These are phyloP conservation scores for Trichomycterus rosablanca DNA, from an alignment of 2,113 vertebrate species.

Conservation along the genomic window DNA sequence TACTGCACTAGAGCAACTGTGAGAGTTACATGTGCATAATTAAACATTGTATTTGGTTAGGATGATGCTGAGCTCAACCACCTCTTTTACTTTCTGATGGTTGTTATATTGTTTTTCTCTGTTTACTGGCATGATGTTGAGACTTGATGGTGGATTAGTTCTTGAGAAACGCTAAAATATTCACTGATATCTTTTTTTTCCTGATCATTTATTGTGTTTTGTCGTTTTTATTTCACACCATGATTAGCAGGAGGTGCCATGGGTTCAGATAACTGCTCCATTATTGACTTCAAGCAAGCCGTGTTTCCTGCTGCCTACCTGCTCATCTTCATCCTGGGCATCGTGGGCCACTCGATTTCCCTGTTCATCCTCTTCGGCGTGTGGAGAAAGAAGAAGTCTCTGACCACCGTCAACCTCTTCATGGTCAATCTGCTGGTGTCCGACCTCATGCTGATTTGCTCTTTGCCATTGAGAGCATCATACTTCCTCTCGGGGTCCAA, in stretches of 20 bases:
- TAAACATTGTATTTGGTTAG: too few relatives aligned
- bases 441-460: constrained; percentile 65
- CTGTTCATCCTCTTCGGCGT: constrained; percentile 65
- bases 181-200: neutral
- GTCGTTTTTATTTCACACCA: neutral
- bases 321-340: constrained; percentile 60
- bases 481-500: constrained; percentile 58
- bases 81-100: too few relatives aligned
- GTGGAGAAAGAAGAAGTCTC: constrained; percentile 46
- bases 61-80: too few relatives aligned
- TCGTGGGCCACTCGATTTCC: constrained; percentile 63
- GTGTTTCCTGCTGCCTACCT: constrained; percentile 63
- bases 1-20: too few relatives aligned
- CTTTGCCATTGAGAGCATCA: constrained; percentile 61
- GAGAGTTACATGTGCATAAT: too few relatives aligned
- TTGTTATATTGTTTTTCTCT: too few relatives aligned
- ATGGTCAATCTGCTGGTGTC: constrained; percentile 74
- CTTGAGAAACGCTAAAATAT: too few relatives aligned
- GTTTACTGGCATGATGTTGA: too few relatives aligned
- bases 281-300: constrained; percentile 57
- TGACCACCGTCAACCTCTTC: constrained; percentile 58
- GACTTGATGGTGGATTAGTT: too few relatives aligned
- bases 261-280: constrained; percentile 24
- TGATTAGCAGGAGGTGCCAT: constrained; percentile 8
- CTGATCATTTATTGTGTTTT: neutral